Conservation (phyloP, 2,797 vertebrate genomes). For the Triplophysa yarkandensis region DNA sequence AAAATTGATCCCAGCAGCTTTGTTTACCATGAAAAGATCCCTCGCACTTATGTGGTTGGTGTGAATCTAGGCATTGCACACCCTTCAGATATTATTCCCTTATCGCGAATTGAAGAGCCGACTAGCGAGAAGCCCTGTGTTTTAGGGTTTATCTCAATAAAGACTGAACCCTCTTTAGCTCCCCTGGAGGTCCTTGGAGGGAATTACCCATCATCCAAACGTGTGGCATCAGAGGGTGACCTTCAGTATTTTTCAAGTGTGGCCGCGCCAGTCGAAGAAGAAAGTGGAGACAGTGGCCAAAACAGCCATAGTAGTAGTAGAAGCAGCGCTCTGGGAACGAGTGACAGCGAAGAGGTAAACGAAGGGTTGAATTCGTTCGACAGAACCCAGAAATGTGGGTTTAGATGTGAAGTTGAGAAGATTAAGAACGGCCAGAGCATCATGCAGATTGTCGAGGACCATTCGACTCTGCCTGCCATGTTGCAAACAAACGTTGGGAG, state of each 20-base stretch:
- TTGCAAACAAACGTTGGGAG: conserved; percentile 86
- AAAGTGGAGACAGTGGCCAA: conserved; percentile 57
- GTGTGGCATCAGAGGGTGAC: conserved; percentile 51
- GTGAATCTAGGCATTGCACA: conserved; percentile 88
- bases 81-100: conserved; percentile 80
- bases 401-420: conserved; percentile 85
- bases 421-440: conserved; percentile 76
- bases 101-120: conserved; percentile 78
- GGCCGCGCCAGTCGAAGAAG: conserved; percentile 42
- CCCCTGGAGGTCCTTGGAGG: conserved; percentile 49
- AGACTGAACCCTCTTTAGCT: conserved; percentile 78
- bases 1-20: conserved; percentile 90
- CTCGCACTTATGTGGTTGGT: conserved; percentile 87
- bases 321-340: conserved; percentile 24
- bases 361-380: conserved; percentile 71
- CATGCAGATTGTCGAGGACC: conserved; percentile 97
- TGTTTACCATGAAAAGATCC: conserved; percentile 86
- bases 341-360: conserved; percentile 52
- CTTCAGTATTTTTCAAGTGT: conserved; percentile 13
- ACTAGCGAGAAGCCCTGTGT: conserved; percentile 72
- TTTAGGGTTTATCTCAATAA: conserved; percentile 76
- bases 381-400: conserved; percentile 83
- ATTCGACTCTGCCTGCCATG: conserved; percentile 88
- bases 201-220: conserved; percentile 50
- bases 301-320: conserved; percentile 33